phyloP scores from a whole-genome alignment of 1,140 invertebrate species.

The Zaprionus inermis region DNA sequence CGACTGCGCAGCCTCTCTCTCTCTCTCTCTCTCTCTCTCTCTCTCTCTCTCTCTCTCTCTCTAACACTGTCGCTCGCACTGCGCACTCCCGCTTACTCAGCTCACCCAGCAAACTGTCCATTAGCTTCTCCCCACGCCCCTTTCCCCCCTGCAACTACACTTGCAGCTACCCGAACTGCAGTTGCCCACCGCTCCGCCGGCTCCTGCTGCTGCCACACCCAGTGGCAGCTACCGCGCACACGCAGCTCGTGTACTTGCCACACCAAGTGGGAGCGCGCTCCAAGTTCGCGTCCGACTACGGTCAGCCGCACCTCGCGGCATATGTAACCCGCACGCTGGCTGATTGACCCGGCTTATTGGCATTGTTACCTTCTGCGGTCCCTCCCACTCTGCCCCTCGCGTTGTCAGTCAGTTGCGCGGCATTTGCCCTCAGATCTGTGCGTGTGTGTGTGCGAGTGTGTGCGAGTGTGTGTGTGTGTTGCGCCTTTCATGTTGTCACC shows the following conservation, averaged over 20 bases:
- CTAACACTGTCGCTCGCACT: too few species aligned
- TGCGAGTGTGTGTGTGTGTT: too few species aligned
- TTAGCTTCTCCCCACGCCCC: background rate
- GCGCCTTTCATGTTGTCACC: slow-evolving; percentile 69
- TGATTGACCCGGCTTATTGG: slow-evolving; percentile 64
- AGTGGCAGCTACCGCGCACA: slow-evolving; percentile 9
- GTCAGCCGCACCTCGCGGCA: slow-evolving; percentile 22
- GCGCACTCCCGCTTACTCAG: background rate
- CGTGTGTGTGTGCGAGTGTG: too few species aligned
- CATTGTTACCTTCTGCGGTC: slow-evolving; percentile 28
- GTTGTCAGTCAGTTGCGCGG: slow-evolving; percentile 15
- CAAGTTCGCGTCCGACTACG: background rate
- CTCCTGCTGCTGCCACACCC: slow-evolving; percentile 10
- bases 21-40: background rate
- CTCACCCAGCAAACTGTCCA: background rate
- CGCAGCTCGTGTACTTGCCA: background rate
- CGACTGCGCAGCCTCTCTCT: background rate
- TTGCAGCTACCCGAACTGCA: too few species aligned
- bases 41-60: background rate
- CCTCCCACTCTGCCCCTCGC: background rate
- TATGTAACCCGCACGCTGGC: slow-evolving; percentile 35
- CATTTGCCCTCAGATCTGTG: slow-evolving; percentile 38
- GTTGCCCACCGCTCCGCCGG: background rate
- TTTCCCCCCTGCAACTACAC: background rate
- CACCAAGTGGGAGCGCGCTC: slow-evolving; percentile 4